Percentiles rank a stretch among this genome's conserved stretches.
Evolutionary conservation across 2,888 invertebrate species (phyloP).

Genomic region (Bursaphelenchus okinawaensis): DNA sequence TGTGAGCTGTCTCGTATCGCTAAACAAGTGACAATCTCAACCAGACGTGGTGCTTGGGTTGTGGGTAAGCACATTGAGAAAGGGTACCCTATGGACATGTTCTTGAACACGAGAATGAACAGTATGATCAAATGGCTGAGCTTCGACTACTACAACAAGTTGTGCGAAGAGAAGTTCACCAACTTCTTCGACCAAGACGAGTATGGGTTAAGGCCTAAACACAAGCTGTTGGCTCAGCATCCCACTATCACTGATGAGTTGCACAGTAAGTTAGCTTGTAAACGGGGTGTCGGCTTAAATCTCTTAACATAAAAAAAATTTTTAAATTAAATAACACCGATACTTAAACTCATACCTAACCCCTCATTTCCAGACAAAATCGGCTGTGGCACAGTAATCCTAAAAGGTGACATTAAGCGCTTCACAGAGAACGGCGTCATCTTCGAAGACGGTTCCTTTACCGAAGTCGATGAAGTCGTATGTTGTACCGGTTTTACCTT

Average conservation of each 20-base stretch:
- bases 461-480: conserved; percentile 45
- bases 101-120: not conserved
- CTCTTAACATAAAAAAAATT: not conserved
- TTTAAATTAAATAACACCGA: no score
- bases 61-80: conserved; percentile 59
- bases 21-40: conserved; percentile 59
- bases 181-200: conserved; percentile 49
- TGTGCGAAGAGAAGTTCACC: conserved; percentile 27
- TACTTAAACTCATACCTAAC: no score
- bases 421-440: conserved; percentile 37
- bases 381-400: conserved; percentile 38
- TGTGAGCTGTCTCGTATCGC: conserved; percentile 51
- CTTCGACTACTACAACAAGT: not conserved
- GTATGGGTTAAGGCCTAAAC: conserved; percentile 58
- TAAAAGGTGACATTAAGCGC: conserved; percentile 34
- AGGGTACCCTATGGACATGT: conserved; percentile 38
- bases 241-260: conserved; percentile 59
- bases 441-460: conserved; percentile 37
- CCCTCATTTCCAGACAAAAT: conserved; percentile 58
- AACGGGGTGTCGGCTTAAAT: not conserved
- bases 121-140: not conserved
- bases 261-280: not conserved
- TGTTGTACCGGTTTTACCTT: conserved; percentile 61
- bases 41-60: conserved; percentile 61
- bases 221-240: conserved; percentile 28